Evolutionary conservation across 2,888 invertebrate genomes (phyloP).

Genomic region (Chaitophorus viminalis): DNA sequence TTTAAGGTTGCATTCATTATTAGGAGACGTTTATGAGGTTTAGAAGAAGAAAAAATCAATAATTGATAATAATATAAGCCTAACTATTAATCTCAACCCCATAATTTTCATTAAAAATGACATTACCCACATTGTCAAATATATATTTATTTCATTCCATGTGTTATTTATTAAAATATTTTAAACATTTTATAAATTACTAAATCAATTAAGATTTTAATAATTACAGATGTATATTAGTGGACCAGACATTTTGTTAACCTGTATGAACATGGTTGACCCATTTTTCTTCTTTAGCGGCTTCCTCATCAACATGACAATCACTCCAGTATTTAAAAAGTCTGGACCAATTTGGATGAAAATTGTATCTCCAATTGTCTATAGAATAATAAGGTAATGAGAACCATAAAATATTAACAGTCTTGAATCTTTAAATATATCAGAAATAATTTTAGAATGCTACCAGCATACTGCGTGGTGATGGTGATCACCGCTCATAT

Average conservation of each 20-base stretch:
- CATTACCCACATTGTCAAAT: too few species aligned
- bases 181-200: too few species aligned
- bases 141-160: too few species aligned
- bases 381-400: constrained; percentile 29
- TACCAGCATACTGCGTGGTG: constrained; percentile 57
- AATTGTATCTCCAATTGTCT: neutral
- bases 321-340: neutral
- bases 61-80: too few species aligned
- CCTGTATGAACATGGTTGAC: constrained; percentile 41
- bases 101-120: too few species aligned
- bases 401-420: too few species aligned
- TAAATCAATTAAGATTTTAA: neutral
- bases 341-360: constrained; percentile 14
- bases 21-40: too few species aligned
- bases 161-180: too few species aligned
- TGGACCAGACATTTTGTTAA: constrained; percentile 34
- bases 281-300: constrained; percentile 49
- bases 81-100: too few species aligned
- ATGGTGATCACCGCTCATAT: constrained; percentile 46
- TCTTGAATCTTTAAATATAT: too few species aligned
- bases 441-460: constrained; percentile 36
- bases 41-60: too few species aligned
- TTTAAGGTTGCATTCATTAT: too few species aligned
- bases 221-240: neutral
- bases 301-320: neutral